Evolutionary conservation across 2,797 vertebrate genomes (phyloP), one percentile per base, ranked within the genome.

Genomic region (Catamblyrhynchus diadema): DNA sequence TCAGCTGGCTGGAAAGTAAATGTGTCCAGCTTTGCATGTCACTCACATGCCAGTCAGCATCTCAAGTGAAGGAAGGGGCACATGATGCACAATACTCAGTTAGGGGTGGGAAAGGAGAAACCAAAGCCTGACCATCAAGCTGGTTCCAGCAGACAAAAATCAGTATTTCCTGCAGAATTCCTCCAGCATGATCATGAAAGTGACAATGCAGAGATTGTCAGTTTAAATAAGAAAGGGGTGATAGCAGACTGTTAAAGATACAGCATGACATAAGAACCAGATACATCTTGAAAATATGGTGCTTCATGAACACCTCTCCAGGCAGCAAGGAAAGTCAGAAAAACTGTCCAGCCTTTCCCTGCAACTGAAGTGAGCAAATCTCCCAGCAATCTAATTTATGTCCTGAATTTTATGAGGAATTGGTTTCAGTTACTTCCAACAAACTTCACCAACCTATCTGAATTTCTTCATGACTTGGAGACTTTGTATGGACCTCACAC

Each of bases 101-200:
- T 53, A 8, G 20, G 4, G 2, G 6, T 7, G 17, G 15, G 5
- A 3, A 12, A 7, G 2, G 15, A 3, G 6, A 8, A 71, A 30
- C 10, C 23, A 71, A 90, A 85, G 23, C 28, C 35, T 70, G 57
- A 33, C 56, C 41, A 60, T 90, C 32, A 42, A 37, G 14, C 53
- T 73, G 20, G 8, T 81, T 93, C 48, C 25, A 71, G 69, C 8
- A 60, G 56, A 48, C 3, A 12, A 82, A 88, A 93, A 45, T 73
- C 32, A 44, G 1, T 54, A 56, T 70, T 82, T 89, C 71, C 44
- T 88, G 69, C 33, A 78, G 69, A 86, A 92, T 62, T 83, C 20
- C 30, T 94, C 16, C 42, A 56, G 37, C 13, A 25, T 4, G 22
- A 9, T 56, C 39, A 60, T 61, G 60, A 74, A 90, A 67, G 33